A percentile compares a stretch with the other conserved stretches of the same genome.
Evolutionary conservation across 1,140 invertebrate genomes (phyloP).

Genomic region (Aphaenogaster rudis): DNA sequence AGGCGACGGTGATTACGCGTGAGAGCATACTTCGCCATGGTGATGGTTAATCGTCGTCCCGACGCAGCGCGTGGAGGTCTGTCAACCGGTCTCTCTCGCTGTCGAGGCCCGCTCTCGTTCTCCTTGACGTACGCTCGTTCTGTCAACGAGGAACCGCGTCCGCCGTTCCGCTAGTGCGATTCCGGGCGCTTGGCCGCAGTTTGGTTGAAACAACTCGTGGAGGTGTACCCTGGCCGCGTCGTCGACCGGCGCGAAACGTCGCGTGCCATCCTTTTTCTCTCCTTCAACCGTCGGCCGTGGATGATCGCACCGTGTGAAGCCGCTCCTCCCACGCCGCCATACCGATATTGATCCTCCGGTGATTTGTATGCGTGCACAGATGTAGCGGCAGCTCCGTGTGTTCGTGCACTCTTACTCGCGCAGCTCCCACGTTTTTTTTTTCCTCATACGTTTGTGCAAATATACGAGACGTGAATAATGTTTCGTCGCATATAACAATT

Average conservation of each 20-base stretch:
- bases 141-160: background rate
- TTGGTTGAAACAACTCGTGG: background rate
- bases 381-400: background rate
- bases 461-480: background rate
- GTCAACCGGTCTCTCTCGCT: background rate
- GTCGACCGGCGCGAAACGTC: slow-evolving; percentile 24
- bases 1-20: slow-evolving; percentile 73
- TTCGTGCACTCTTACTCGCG: background rate
- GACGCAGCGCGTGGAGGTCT: background rate
- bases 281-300: background rate
- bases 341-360: slow-evolving; percentile 63
- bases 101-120: background rate
- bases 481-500: background rate
- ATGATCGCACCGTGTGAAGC: slow-evolving; percentile 51
- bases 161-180: background rate
- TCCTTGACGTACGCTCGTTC: background rate
- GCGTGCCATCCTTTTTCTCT: slow-evolving; percentile 8
- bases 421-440: background rate
- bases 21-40: slow-evolving; percentile 85
- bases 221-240: background rate
- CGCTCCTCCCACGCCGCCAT: slow-evolving; percentile 67
- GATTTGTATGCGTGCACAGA: background rate
- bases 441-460: background rate
- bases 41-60: slow-evolving; percentile 70
- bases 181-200: background rate